Percentiles rank a stretch among this genome's conserved stretches.
Conservation (phyloP, 2,797 vertebrate genomes). For the Monodelphis domestica region DNA sequence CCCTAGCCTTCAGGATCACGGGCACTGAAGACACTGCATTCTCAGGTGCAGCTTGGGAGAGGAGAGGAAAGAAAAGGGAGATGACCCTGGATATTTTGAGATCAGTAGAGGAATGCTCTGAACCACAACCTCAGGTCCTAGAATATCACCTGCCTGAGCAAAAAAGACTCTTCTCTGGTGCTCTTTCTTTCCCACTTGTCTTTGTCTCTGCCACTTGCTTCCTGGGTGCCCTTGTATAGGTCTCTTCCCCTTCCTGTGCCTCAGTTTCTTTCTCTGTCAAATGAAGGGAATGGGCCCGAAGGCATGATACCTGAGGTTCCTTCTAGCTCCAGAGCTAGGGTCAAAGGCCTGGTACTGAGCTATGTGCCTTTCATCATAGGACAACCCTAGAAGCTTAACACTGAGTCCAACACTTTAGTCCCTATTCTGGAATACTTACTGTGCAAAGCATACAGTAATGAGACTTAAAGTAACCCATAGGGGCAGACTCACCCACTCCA, state of each 20-base stretch:
- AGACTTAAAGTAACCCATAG: not conserved
- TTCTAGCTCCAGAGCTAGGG: not conserved
- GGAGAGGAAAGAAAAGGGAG: not conserved
- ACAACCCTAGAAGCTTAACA: not conserved
- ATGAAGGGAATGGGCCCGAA: not conserved
- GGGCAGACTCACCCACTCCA: not conserved
- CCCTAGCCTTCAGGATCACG: not conserved
- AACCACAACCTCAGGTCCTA: not conserved
- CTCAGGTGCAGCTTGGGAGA: not conserved
- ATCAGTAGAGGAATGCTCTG: not conserved
- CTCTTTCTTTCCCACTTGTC: not conserved
- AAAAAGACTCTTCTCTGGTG: not conserved
- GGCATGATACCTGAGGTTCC: not conserved
- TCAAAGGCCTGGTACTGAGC: not conserved
- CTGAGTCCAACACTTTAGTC: not conserved
- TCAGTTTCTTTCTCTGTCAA: conserved; percentile 38
- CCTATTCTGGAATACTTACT: not conserved
- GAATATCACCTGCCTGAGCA: not conserved
- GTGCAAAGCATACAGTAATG: not conserved
- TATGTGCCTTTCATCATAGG: not conserved
- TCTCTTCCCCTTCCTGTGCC: not conserved
- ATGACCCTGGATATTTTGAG: not conserved
- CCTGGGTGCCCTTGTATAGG: not conserved
- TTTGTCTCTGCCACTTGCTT: not conserved
- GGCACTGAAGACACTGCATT: not conserved